These are phyloP conservation scores for Hesperophylax magnus DNA, from an alignment of 1,140 invertebrate species.

Conservation along the genomic window DNA sequence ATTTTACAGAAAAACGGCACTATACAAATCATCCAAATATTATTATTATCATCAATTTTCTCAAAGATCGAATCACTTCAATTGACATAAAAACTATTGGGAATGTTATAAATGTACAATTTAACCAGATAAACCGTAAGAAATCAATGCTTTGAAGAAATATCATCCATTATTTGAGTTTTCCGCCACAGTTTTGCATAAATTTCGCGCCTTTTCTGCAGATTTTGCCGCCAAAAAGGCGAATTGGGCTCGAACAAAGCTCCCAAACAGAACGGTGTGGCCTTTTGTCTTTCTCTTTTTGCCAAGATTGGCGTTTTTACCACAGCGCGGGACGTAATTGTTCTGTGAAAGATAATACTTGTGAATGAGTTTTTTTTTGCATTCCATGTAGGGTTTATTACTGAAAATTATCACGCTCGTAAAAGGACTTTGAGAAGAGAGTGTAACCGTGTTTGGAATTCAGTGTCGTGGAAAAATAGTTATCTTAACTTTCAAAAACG, in stretches of 20 bases:
- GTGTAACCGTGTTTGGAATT: too few relatives aligned
- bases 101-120: too few relatives aligned
- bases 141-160: neutral
- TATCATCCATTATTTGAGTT: slow-evolving; percentile 12
- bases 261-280: slow-evolving; percentile 14
- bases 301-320: neutral
- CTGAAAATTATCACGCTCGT: neutral
- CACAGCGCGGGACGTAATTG: neutral
- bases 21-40: too few relatives aligned
- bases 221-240: slow-evolving; percentile 23
- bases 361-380: slow-evolving; percentile 30
- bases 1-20: too few relatives aligned
- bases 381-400: slow-evolving; percentile 12
- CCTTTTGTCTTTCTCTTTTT: slow-evolving; percentile 21
- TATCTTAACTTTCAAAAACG: too few relatives aligned
- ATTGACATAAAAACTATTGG: too few relatives aligned
- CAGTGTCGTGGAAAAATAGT: too few relatives aligned
- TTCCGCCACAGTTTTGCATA: slow-evolving; percentile 1
- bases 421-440: too few relatives aligned
- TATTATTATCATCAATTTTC: too few relatives aligned
- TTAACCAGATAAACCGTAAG: too few relatives aligned
- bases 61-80: too few relatives aligned
- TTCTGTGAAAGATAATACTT: slow-evolving; percentile 22
- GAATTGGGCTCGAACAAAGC: slow-evolving; percentile 28
- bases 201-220: slow-evolving; percentile 7